Evolutionary conservation across 64 coral and sea anemone species (phyloP), one percentile per base, ranked within the genome.

Genomic region (Stichodactyla helianthus): DNA sequence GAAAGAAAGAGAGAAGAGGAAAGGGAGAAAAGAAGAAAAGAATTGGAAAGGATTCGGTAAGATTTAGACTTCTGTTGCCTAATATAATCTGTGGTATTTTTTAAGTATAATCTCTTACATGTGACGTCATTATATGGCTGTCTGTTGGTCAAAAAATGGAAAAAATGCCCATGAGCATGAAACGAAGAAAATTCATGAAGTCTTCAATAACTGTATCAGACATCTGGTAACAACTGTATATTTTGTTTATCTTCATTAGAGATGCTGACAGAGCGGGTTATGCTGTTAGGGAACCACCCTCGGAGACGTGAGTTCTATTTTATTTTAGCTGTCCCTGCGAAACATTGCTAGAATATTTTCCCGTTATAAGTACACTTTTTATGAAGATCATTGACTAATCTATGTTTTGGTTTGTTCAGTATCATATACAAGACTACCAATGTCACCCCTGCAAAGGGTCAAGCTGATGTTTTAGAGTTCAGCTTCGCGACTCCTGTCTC

Each of bases 381-480:
- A n/a, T 1, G 9, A 4, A 65, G 61, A 20, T 64, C 0, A 53
- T 54, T 54, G 53, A 82, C 53, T 3, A 82, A 2, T 35, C 10
- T 17, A 6, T 80, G 9, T 14, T 50, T 12, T 82, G 22, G 6
- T 54, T 82, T 26, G 23, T 20, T 54, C 50, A 82, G 79, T 53
- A 82, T 82, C 13, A 1, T 10, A 16, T 84, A 53, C 83, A 84
- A 84, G 59, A 53, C 83, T 4, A 14, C 83, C 18, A 60, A 51
- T 55, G 59, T 63, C 83, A 84, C 83, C 52, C 83, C 83, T 23
- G 27, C 19, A 4, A 84, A 84, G 50, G 83, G 27, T 44, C 91
- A 88, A 15, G 91, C 91, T 10, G 94, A 96, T 51, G 53, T 89
- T 16, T 44, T 96, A 10, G 91, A 89, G 88, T 90, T 96, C 83